Base-by-base conservation (phyloP, 2,113 vertebrate species). In the Lophius piscatorius region DNA sequence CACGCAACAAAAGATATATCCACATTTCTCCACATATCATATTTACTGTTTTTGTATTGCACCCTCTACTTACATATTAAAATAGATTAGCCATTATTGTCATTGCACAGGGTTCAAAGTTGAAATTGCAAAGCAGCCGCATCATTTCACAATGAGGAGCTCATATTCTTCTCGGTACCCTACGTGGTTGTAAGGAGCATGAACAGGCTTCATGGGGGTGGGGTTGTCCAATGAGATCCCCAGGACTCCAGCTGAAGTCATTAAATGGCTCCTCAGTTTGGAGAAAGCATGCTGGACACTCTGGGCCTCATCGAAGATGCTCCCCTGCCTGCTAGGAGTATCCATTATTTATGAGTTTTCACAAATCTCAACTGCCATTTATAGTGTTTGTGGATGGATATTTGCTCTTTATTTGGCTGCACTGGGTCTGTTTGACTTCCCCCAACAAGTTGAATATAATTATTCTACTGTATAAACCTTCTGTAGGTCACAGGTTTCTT, bases 261-360 rank as follows among this genome's bases (percentile, higher is more conserved):
- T 92, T 89, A 89, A 65, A 77, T 55, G 70, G 59, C 65, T 70
- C 34, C 64, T 78, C 3, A 47, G 76, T 84, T 74, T 74, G 59
- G 83, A 81, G 87, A 76, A 64, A 66, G 58, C 49, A 23, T 44
- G 67, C 70, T 66, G 60, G 33, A 56, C 78, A 67, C 72, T 78
- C 74, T 56, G 23, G 42, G 44, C n/a, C 74, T 88, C 63, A 88
- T 83, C 89, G 83, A 89, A 81, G 85, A 88, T 79, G 75, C 81
- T 85, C 85, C 83, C 83, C 75, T 78, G 81, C 74, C 73, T 74
- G 44, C 65, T 58, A 26, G 55, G 26, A 51, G 26, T 50, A 84
- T 91, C 71, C 73, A 88, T 92, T 88, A 90, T 90, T 87, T 76
- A 91, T 86, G 62, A 44, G 29, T 65, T 80, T 77, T 73, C 74